Evolutionary conservation across 2,888 invertebrate genomes (phyloP), one percentile per base, ranked within the genome.

Genomic region (Dynastes hyllus): DNA sequence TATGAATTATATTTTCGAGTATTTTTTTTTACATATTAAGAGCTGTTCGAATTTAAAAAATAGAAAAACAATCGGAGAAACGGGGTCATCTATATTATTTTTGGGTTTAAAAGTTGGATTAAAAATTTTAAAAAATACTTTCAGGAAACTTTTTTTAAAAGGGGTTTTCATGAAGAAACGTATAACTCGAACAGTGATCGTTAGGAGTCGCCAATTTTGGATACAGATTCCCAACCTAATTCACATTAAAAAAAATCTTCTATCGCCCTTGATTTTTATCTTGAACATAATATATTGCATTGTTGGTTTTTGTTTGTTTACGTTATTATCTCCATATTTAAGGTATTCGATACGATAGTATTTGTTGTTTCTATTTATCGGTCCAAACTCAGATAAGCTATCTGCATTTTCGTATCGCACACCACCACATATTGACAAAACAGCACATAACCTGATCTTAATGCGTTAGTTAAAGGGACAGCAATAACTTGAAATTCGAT

Each of bases 291-390:
- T 45, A 11, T 8, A 11, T 45, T 11, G 45, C 11, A 61, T 61
- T 27, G 61, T 61, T 61, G 61, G 55, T 55, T n/a, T 55, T 29
- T 61, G 61, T 61, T 61, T 61, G 61, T 61, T 29, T 61, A 27
- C 22, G 8, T 61, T 29, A 11, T 61, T 61, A 61, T 61, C 61
- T 27, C 29, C 29, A 29, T 61, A 61, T 61, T 61, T 61, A 29
- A 61, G 29, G 61, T 27, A 27, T 13, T 27, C 22, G 29, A 27
- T 61, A 3, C 61, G 11, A 27, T 61, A 8, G 11, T 3, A 6
- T 61, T 29, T 29, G 8, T 61, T 29, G 22, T 29, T 29, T 13
- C 3, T 13, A 61, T 61, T 61, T 61, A 61, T 61, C 61, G 3
- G 29, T 2, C 9, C 16, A 61, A 6, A 13, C 16, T 61, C 11